Evolutionary conservation across 2,113 vertebrate genomes (phyloP).

Genomic region (Colinus virginianus): DNA sequence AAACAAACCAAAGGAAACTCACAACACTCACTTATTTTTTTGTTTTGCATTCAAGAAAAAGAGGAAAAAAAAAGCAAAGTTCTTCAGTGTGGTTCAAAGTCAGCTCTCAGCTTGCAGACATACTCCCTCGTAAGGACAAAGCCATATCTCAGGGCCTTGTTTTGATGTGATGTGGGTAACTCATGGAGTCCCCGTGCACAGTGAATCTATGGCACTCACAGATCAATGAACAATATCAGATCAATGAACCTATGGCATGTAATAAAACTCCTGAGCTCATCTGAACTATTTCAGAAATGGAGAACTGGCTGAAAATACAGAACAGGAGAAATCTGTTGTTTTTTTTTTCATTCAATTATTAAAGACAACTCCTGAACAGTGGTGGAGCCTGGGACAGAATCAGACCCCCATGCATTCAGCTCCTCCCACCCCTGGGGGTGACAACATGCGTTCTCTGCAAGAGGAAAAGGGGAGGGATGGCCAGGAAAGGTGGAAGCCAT

Average conservation of each 20-base stretch:
- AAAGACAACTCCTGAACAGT: neutral
- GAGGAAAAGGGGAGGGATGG: neutral
- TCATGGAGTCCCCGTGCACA: neutral
- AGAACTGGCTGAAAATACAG: neutral
- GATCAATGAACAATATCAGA: neutral
- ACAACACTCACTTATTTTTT: neutral
- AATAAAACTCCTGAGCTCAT: neutral
- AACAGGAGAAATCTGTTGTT: neutral
- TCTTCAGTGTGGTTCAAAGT: neutral
- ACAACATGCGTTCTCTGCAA: neutral
- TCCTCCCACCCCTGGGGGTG: neutral
- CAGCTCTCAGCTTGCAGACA: neutral
- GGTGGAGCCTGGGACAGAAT: neutral
- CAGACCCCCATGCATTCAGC: neutral
- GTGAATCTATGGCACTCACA: neutral
- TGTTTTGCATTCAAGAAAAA: neutral
- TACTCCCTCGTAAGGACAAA: neutral
- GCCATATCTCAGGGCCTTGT: neutral
- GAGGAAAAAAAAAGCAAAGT: neutral
- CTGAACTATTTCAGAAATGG: neutral
- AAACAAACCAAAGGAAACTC: neutral
- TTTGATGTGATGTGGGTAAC: slow-evolving; percentile 1
- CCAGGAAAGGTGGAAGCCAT: neutral
- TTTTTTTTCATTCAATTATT: neutral
- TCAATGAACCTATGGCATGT: no score